A percentile compares a stretch with the other conserved stretches of the same genome.
Evolutionary conservation across 2,888 invertebrate species (phyloP).

Genomic region (Amaurobius ferox): DNA sequence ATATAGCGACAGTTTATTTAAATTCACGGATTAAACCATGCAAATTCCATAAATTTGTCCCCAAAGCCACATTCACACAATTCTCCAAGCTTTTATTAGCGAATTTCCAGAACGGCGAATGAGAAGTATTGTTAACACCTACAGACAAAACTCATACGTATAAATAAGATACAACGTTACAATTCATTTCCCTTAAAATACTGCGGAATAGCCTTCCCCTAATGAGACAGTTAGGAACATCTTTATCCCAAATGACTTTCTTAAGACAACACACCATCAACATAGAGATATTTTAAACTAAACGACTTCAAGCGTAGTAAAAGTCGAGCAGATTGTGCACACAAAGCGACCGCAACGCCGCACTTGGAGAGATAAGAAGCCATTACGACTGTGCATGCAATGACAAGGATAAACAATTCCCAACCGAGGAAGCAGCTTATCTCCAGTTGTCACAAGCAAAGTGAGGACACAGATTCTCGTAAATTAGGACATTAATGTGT

Average conservation of each 20-base stretch:
- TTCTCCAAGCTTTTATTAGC: no score
- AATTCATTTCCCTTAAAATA: not conserved
- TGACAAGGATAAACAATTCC: constrained; percentile 6
- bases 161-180: not conserved
- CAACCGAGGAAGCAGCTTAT: not conserved
- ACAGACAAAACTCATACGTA: not conserved
- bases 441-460: constrained; percentile 2
- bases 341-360: constrained; percentile 9
- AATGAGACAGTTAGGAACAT: not conserved
- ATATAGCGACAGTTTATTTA: no score
- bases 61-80: no score
- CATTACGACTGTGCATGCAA: constrained; percentile 1
- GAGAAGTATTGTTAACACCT: not conserved
- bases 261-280: constrained; percentile 7
- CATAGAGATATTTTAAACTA: constrained; percentile 6
- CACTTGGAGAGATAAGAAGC: constrained; percentile 12
- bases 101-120: not conserved
- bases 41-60: no score
- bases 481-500: not conserved
- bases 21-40: no score
- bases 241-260: constrained; percentile 6
- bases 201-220: not conserved
- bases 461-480: not conserved
- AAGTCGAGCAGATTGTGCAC: constrained; percentile 7
- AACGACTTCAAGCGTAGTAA: constrained; percentile 9